Evolutionary conservation across 1,140 invertebrate species (phyloP).

Genomic region (Drosophila subpulchrella): DNA sequence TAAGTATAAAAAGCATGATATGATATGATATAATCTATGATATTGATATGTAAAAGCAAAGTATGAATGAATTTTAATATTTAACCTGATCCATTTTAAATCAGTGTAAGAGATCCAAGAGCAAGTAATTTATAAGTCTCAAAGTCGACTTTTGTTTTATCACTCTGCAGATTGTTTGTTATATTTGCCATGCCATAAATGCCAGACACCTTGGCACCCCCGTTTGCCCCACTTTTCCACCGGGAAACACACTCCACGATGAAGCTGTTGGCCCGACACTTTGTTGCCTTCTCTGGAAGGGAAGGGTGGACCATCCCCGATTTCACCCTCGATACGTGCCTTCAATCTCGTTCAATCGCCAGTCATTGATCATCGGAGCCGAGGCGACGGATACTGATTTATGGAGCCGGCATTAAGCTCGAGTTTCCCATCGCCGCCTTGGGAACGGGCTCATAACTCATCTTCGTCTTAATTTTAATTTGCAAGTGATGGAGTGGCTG

Average conservation of each 20-base stretch:
- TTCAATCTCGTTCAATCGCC: constrained; percentile 63
- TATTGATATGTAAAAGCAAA: too few species aligned
- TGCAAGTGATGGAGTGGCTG: constrained; percentile 79
- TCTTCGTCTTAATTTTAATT: constrained; percentile 75
- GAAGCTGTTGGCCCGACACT: constrained; percentile 71
- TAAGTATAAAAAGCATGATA: too few species aligned
- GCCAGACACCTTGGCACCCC: constrained; percentile 34
- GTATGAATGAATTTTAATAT: too few species aligned
- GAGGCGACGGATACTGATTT: constrained; percentile 69
- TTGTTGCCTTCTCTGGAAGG: constrained; percentile 32
- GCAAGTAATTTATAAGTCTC: background rate
- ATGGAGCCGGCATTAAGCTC: constrained; percentile 63
- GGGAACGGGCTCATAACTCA: constrained; percentile 67
- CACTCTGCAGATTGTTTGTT: constrained; percentile 59
- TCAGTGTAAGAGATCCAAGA: background rate
- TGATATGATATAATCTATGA: too few species aligned
- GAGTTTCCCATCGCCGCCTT: constrained; percentile 40
- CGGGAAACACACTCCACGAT: constrained; percentile 48
- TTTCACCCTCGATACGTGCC: constrained; percentile 63
- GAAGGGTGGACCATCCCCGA: constrained; percentile 34
- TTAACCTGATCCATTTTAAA: background rate
- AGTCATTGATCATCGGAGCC: constrained; percentile 70
- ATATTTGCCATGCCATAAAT: constrained; percentile 62
- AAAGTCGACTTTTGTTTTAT: constrained; percentile 13
- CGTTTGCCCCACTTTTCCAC: background rate